Base-by-base conservation (phyloP, 2,113 vertebrate genomes). In the Okapia johnstoni region DNA sequence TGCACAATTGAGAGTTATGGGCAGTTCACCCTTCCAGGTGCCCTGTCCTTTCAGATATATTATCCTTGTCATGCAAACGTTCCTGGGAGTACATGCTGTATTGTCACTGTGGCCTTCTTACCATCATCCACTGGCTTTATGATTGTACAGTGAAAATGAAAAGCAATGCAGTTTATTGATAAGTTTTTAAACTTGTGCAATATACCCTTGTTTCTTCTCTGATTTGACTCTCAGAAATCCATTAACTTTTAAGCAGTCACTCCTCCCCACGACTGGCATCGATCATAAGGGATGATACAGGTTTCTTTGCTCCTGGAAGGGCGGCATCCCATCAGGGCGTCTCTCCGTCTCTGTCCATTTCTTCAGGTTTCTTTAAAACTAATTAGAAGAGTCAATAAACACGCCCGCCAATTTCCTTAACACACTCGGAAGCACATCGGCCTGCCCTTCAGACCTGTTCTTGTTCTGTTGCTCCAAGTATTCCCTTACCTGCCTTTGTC, bases 401-500 rank as follows among this genome's bases (percentile, higher is more conserved):
- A 88, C 0, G 23, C 80, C 84, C 4, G 21, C 81, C 93, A 79
- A 60, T 86, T 88, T 83, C 96, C 90, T 77, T 25, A 33, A 54
- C 43, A 25, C 46, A 10, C 85, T 1, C 48, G 79, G 81, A 83
- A 60, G 93, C 79, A 55, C 77, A 81, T 36, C 50, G 7, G 54
- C 46, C 1, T 58, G 95, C 96, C 96, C 96, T 97, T 96, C 97
- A 94, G 95, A 60, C 80, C 55, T 54, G 83, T 16, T 43, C 96
- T 83, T 14, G 30, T 40, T 94, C 86, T 96, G 90, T 55, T 66
- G 87, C 80, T 33, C 95, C 87, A 57, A 85, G 79, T 57, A 85
- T 88, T 94, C 97, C 96, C 97, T 97, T 94, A 97, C 93, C 96
- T 97, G 97, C 96, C 97, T 97, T 84, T 73, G 96, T 94, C 97